Evolutionary conservation across 2,797 vertebrate genomes (phyloP).

Genomic region (Enteromius paludinosus): DNA sequence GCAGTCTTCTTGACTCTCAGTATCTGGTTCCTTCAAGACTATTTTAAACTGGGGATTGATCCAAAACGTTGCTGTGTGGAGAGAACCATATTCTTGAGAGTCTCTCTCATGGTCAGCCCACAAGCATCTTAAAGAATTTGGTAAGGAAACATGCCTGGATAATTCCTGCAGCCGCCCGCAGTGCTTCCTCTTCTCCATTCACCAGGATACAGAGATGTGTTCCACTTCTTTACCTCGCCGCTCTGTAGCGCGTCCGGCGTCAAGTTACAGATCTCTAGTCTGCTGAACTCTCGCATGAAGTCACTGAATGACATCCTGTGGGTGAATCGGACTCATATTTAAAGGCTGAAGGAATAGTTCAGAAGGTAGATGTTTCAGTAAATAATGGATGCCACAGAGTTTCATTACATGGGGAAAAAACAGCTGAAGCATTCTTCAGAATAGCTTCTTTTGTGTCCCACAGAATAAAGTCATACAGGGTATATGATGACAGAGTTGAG

Average conservation of each 20-base stretch:
- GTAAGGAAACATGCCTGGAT: slow-evolving; percentile 49
- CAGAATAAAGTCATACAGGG: neutral
- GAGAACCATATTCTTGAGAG: neutral
- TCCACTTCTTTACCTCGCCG: slow-evolving; percentile 78
- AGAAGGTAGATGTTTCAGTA: neutral
- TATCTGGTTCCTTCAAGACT: slow-evolving; percentile 75
- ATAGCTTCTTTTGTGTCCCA: neutral
- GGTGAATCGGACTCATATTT: neutral
- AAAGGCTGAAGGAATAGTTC: neutral
- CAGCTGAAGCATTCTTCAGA: neutral
- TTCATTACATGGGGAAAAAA: neutral
- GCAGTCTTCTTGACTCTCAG: slow-evolving; percentile 73
- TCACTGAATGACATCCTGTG: slow-evolving; percentile 84
- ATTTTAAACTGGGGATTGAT: slow-evolving; percentile 88
- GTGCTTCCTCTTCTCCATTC: slow-evolving; percentile 72
- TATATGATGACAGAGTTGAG: neutral
- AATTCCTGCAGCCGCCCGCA: slow-evolving; percentile 68
- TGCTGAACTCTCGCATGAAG: slow-evolving; percentile 80
- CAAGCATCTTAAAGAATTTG: neutral
- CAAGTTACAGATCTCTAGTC: slow-evolving; percentile 88
- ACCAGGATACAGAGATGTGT: slow-evolving; percentile 78
- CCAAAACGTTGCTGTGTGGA: slow-evolving; percentile 83
- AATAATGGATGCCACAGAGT: neutral
- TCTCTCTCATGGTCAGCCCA: neutral
- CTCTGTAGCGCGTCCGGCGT: slow-evolving; percentile 81